Percentiles rank a stretch among this genome's conserved stretches.
Conservation (phyloP, 2,888 invertebrate genomes). For the Andricus quercusramuli region DNA sequence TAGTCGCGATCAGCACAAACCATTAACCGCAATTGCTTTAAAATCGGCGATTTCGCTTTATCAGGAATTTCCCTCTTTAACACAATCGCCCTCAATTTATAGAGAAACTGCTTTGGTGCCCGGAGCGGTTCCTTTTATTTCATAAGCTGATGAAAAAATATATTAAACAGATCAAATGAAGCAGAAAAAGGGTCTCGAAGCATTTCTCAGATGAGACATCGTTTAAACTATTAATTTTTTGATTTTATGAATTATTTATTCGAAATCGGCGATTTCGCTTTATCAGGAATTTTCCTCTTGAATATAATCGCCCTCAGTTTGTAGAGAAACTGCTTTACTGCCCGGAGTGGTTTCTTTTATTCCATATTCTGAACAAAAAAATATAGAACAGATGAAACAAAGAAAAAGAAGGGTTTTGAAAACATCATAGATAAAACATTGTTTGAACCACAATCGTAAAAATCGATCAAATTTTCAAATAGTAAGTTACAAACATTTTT, state of each 20-base stretch:
- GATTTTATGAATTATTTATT: no score
- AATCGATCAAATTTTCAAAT: no score
- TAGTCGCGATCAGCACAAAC: conserved; percentile 19
- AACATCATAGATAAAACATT: no score
- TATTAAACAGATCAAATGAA: not conserved
- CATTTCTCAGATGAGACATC: no score
- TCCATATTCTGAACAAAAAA: not conserved
- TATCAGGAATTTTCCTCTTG: conserved; percentile 2
- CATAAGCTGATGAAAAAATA: not conserved
- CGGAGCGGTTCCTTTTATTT: not conserved
- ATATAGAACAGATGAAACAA: not conserved
- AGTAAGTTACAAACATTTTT: no score
- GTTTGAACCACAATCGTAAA: not conserved
- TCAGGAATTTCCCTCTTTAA: conserved; percentile 10
- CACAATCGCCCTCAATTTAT: conserved; percentile 5
- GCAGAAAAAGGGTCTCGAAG: not conserved
- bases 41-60: conserved; percentile 18
- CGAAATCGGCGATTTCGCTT: conserved; percentile 10
- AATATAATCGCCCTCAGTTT: not conserved
- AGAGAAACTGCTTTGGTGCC: not conserved
- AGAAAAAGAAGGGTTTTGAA: not conserved
- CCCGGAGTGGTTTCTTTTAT: not conserved
- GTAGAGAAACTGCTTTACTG: not conserved
- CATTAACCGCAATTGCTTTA: conserved; percentile 14
- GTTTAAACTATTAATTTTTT: not conserved